Evolutionary conservation across 2,113 vertebrate species (phyloP), one percentile per base, ranked within the genome.

Genomic region (Dromiciops gliroides): DNA sequence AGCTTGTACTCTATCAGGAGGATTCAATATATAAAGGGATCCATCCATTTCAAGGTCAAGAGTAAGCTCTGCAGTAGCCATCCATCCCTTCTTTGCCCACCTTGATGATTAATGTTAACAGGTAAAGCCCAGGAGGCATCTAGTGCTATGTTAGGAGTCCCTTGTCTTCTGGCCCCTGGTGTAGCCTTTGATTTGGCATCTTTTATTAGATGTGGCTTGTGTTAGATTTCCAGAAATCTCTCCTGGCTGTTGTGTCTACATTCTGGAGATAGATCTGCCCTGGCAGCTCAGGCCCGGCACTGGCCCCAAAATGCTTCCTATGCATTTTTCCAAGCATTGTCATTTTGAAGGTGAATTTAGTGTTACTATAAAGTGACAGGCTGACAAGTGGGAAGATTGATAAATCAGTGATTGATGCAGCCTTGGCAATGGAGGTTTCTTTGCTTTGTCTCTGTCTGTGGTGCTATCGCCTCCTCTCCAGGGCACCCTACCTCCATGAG

Each of bases 281-380:
- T 90, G 60, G 83, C 26, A 12, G 37, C 10, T 14, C 89, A 90
- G 89, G 12, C 25, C 89, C 48, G 50, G 26, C 25, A 90, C 9
- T 31, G 48, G 25, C 48, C 28, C n/a, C 28, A 49, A 90, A 90
- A 51, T 48, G 31, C 12, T 24, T 91, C 37, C 47, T 89, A 12
- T 5, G 49, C 12, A 51, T n/a, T 96, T 52, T 93, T 44, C 7
- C 90, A 51, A 91, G 47, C 5, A 11, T 91, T 93, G 48, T 52
- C 89, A 31, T 83, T 93, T 94, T 94, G 53, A 7, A 31, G 92
- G 50, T 93, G 16, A 75, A 67, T 60, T 96, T 91, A 90, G 1
- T 31, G 24, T 48, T 94, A 51, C 26, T 93, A 10, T 31, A 53
- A 89, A 95, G 53, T n/a, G 31, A 48, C 24, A 12, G 28, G 37